phyloP scores from a whole-genome alignment of 2,888 invertebrate species.

The Pseudococcus longispinus region DNA sequence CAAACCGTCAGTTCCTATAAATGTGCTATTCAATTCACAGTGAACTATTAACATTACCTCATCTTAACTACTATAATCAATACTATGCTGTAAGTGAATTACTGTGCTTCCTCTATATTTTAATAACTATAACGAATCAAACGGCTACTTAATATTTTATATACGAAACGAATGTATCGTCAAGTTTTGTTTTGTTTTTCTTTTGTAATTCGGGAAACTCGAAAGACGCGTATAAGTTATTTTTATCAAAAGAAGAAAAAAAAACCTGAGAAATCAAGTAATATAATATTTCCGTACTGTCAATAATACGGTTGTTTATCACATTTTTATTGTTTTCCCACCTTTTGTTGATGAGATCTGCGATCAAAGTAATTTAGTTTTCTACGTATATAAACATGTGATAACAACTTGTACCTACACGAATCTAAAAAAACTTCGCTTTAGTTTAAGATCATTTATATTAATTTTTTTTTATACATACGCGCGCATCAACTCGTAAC shows the following conservation, averaged over 20 bases:
- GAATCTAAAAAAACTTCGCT: constrained; percentile 18
- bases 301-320: constrained; percentile 5
- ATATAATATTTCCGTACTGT: not conserved
- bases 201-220: not conserved
- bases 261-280: not conserved
- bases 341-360: not conserved
- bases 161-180: not conserved
- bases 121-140: constrained; percentile 40
- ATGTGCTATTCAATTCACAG: constrained; percentile 56
- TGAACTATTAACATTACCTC: constrained; percentile 54
- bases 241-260: not conserved
- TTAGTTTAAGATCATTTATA: constrained; percentile 17
- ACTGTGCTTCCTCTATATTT: constrained; percentile 52
- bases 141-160: constrained; percentile 38
- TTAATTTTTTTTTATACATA: not conserved
- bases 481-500: constrained; percentile 31
- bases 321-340: constrained; percentile 6
- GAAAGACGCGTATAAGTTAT: not conserved
- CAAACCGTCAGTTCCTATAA: constrained; percentile 56
- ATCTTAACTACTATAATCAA: constrained; percentile 48
- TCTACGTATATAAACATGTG: not conserved
- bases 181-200: not conserved
- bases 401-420: not conserved
- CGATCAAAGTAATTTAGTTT: constrained; percentile 8
- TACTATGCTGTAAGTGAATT: constrained; percentile 54